Evolutionary conservation across 92 coral and sea anemone species (phyloP), one percentile per base, ranked within the genome.

Genomic region (Isaurus tuberculatus): DNA sequence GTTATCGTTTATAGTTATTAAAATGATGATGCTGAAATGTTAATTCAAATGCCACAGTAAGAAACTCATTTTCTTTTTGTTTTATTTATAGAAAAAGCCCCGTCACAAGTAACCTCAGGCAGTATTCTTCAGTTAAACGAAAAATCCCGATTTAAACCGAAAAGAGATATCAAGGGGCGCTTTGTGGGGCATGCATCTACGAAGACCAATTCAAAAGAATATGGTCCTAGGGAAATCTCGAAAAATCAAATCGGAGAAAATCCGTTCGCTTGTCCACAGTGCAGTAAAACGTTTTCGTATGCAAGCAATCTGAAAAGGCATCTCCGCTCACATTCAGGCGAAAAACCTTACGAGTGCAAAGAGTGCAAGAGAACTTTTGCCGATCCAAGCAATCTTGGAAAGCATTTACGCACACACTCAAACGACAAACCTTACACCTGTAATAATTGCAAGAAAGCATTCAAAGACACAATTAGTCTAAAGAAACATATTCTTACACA

Each of bases 241-340:
- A 27, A 51, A 16, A 58, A 19, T 67, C 82, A 77, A 32, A 34
- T 77, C 16, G 82, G 82, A 36, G 82, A 77, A 77, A 77, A 77
- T 9, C 82, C 82, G 19, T 77, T 77, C 49, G 30, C 51, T 1
- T 77, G 82, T 19, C 82, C 82, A 11, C 32, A 77, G 5, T 77
- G 82, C n/a, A 27, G 28, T 2, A 77, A 77, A 28, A 36, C 69
- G 7, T 77, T 77, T 58, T 77, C 82, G 26, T 77, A 77, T 22
- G 82, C 82, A 10, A 77, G 82, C 14, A 77, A 77, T 16, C 69
- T 77, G 7, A 77, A 77, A 32, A 57, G 82, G 33, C 82, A 77
- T 5, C 51, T 77, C n/a, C 82, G 82, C 27, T 77, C 82, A 10
- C 82, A 77, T 17, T 77, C 82, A 11, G 82, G 82, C 10, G 82